These are phyloP conservation scores for Stenotaenia linearis DNA, from an alignment of 2,888 invertebrate genomes.

Conservation along the genomic window DNA sequence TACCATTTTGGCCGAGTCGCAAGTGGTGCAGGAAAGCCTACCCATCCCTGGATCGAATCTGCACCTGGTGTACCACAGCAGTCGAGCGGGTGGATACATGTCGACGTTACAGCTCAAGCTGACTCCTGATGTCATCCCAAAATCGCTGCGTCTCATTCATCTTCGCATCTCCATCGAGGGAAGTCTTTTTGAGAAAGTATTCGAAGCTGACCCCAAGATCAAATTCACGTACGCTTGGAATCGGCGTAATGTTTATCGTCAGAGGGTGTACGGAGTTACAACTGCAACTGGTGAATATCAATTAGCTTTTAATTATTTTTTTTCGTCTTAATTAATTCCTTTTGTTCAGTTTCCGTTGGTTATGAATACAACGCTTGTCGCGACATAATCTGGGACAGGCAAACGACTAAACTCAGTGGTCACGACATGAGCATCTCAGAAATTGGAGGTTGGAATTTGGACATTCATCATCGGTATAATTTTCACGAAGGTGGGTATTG, in stretches of 20 bases:
- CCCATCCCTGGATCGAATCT: slow-evolving; percentile 88
- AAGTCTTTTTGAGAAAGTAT: slow-evolving; percentile 80
- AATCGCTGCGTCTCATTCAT: slow-evolving; percentile 78
- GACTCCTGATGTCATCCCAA: slow-evolving; percentile 72
- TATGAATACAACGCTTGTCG: slow-evolving; percentile 87
- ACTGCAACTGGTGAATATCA: slow-evolving; percentile 48
- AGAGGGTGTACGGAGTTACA: slow-evolving; percentile 49
- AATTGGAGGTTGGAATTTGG: slow-evolving; percentile 95
- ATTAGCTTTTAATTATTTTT: neutral
- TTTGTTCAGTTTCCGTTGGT: slow-evolving; percentile 59
- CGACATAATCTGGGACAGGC: slow-evolving; percentile 88
- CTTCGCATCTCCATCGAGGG: slow-evolving; percentile 79
- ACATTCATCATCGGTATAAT: slow-evolving; percentile 97
- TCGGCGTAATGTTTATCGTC: slow-evolving; percentile 82
- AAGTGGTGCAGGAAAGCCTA: slow-evolving; percentile 94
- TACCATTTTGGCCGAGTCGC: slow-evolving; percentile 83
- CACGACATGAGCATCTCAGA: slow-evolving; percentile 95
- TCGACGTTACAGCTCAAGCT: slow-evolving; percentile 87
- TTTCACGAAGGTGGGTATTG: slow-evolving; percentile 73
- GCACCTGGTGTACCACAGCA: slow-evolving; percentile 91
- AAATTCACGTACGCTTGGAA: slow-evolving; percentile 98
- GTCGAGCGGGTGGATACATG: slow-evolving; percentile 87
- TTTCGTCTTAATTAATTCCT: neutral
- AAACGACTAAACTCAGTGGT: slow-evolving; percentile 87
- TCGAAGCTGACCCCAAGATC: slow-evolving; percentile 92